phyloP scores from a whole-genome alignment of 2,797 vertebrate genomes.

The Phalanger gymnotis region DNA sequence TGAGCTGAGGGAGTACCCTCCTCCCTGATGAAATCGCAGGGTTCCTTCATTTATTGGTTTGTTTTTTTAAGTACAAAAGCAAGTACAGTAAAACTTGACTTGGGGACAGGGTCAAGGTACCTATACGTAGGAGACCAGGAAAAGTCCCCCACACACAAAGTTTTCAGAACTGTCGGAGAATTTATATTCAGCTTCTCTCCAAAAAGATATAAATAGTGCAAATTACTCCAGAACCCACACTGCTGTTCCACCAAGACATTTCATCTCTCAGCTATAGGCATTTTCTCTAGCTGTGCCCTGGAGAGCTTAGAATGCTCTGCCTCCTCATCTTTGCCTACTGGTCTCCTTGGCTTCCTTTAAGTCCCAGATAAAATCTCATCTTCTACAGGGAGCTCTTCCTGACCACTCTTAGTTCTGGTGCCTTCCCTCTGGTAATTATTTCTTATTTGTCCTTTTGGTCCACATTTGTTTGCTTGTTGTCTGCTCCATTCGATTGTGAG shows the following conservation, averaged over 20 bases:
- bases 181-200: not conserved
- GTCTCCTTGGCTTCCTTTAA: not conserved
- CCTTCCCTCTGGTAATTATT: not conserved
- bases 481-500: not conserved
- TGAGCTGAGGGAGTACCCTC: not conserved
- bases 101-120: not conserved
- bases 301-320: not conserved
- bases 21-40: not conserved
- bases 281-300: not conserved
- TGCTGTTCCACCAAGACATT: not conserved
- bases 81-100: not conserved
- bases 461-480: not conserved
- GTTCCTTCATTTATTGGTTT: not conserved
- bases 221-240: not conserved
- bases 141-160: not conserved
- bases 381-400: not conserved
- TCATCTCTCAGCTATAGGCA: not conserved
- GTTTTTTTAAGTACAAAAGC: not conserved
- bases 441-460: not conserved
- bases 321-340: not conserved
- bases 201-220: not conserved
- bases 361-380: not conserved
- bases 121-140: not conserved
- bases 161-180: not conserved
- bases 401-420: not conserved